Base-by-base conservation (phyloP, 2,797 vertebrate genomes). In the Acrossocheilus fasciatus region DNA sequence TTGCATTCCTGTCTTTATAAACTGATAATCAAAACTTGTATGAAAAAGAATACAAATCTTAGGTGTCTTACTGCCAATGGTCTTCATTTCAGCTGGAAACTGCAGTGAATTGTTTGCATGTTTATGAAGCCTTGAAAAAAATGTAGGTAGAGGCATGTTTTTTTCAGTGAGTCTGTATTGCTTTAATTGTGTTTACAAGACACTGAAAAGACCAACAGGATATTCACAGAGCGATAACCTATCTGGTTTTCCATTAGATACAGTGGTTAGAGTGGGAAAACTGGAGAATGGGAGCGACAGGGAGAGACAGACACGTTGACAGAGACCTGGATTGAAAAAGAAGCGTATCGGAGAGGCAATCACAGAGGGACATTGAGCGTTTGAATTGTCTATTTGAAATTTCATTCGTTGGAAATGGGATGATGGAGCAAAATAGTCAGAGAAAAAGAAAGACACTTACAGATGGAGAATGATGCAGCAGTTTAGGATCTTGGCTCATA, bases 351-450 rank as follows among this genome's bases (percentile, higher is more conserved):
- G 20, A 45, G 69, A 86, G 57, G 85, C 85, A 90, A 87, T 89
- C 88, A 83, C 59, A 76, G 64, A 74, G 72, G 82, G 75, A 64
- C 36, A 81, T 39, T 50, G 81, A 78, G 80, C 54, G 57, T 36
- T 30, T 54, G 68, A 87, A 78, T 84, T 89, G 83, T 82, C 86
- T 84, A 85, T 89, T 91, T 88, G 83, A 89, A 90, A 90, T 87
- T 86, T 87, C 54, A 89, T 90, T 87, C 41, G 45, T 45, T 54
- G 78, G 84, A 81, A 77, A 83, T 54, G 20, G 83, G 45, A 77
- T 74, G 47, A 47, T 20, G 62, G 34, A 73, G 50, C 64, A 66
- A 80, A 83, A 68, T 52, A 69, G 36, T 52, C 52, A 9, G 70
- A 54, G 47, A 50, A 45, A 68, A 50, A 59, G 89, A 92, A 90